Percentiles rank a stretch among this genome's conserved stretches.
Conservation (phyloP, 2,113 vertebrate genomes). For the Corvus moneduloides region DNA sequence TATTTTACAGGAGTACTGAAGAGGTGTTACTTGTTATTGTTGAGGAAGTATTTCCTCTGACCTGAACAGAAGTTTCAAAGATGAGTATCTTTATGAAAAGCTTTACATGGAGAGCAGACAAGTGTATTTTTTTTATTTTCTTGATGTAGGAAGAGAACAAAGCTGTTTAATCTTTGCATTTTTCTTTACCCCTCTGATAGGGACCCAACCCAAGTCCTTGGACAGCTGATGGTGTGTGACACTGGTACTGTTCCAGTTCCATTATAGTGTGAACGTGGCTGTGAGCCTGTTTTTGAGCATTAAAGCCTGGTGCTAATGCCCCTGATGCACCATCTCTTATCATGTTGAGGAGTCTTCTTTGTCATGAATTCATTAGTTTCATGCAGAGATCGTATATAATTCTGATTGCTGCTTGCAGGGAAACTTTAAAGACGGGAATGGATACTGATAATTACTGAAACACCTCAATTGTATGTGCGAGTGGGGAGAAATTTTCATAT, state of each 20-base stretch:
- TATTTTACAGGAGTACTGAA: not conserved
- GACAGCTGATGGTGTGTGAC: not conserved
- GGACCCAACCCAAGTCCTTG: not conserved
- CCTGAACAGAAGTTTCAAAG: not conserved
- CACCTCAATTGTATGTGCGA: not conserved
- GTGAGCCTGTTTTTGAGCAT: constrained; percentile 19
- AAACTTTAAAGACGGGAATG: constrained; percentile 37
- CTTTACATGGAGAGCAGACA: not conserved
- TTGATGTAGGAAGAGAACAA: not conserved
- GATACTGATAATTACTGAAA: constrained; percentile 53
- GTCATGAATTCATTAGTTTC: constrained; percentile 69
- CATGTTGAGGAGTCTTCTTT: constrained; percentile 26
- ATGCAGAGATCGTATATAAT: constrained; percentile 58
- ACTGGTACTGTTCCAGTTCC: not conserved
- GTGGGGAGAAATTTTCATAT: constrained; percentile 1
- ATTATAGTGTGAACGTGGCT: constrained; percentile 27
- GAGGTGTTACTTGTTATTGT: not conserved
- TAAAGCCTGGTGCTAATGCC: constrained; percentile 36
- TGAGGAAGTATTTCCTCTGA: not conserved
- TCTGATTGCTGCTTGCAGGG: constrained; percentile 63
- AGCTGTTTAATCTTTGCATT: not conserved
- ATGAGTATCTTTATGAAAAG: not conserved
- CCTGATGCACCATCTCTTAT: not conserved
- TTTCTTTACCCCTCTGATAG: not conserved
- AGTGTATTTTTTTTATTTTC: not conserved